phyloP scores from a whole-genome alignment of 2,113 vertebrate species.

The Ctenodactylus gundi region DNA sequence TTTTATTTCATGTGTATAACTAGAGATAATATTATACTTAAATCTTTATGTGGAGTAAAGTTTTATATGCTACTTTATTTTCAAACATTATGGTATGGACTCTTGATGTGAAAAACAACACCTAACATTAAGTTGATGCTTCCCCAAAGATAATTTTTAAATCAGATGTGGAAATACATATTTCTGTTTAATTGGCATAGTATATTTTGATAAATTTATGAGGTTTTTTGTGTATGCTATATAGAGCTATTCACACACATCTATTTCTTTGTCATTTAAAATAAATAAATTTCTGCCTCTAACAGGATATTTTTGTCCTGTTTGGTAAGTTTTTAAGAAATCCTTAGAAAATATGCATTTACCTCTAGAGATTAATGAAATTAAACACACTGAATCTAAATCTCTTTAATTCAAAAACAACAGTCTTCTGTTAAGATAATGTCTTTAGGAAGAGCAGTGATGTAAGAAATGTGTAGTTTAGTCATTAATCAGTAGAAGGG shows the following conservation, averaged over 20 bases:
- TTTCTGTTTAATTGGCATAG: not conserved
- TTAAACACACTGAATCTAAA: not conserved
- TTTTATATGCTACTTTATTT: not conserved
- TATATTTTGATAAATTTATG: not conserved
- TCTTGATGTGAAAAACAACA: not conserved
- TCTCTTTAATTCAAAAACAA: conserved; percentile 44
- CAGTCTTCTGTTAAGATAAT: not conserved
- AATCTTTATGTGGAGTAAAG: not conserved
- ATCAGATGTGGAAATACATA: not conserved
- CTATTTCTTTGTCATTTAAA: conserved; percentile 14
- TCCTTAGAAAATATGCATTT: conserved; percentile 12
- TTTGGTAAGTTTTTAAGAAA: not conserved
- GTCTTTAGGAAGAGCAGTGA: not conserved
- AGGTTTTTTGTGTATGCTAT: not conserved
- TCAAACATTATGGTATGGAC: not conserved
- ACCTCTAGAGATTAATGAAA: conserved; percentile 6
- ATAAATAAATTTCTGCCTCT: conserved; percentile 19
- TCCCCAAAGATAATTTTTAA: not conserved
- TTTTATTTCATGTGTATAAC: not conserved
- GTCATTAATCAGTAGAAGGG: conserved; percentile 18
- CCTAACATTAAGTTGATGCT: not conserved
- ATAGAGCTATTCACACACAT: not conserved
- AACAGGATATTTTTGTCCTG: not conserved
- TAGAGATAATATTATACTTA: not conserved
- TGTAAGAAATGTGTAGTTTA: conserved; percentile 18